Base-by-base conservation (phyloP, 1,140 invertebrate species). In the Armadillidium nasatum region DNA sequence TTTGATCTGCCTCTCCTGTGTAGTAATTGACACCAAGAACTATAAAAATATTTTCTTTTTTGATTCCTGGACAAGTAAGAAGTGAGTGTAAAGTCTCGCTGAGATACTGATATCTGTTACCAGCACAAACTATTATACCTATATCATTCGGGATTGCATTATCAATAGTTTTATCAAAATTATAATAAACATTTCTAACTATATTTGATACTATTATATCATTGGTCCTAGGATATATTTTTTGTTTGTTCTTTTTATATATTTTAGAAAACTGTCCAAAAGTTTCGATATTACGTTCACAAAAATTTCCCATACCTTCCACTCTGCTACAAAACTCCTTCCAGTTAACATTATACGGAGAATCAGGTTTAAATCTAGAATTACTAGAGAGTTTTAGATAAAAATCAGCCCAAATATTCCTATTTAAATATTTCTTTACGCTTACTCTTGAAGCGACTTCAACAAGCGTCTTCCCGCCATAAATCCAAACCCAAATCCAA, bases 401-500 rank as follows among this genome's bases (percentile, higher is more conserved):
- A 3, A 60, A 60, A 60, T 60, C 50, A 15, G 50, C 19, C 50
- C 50, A 60, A 19, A 60, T 60, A 4, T 60, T 19, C 19, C 7
- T 60, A 15, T 3, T 60, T 15, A 15, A 7, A 1, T 4, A 15
- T 60, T 19, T 60, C 11, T 19, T 60, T 15, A 7, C 50, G 6
- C 33, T 33, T 1, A 7, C 50, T 2, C 60, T 60, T 10, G 44
- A 9, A 21, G 75, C 7, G 13, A 60, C 73, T n/a, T 78, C 77
- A 10, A 78, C n/a, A 9, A 78, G 10, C 10, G 77, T 78, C 10
- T n/a, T 60, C 11, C 77, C 77, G 19, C 77, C 77, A 11, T 44
- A 71, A 0, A 78, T 66, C 50, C 75, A 78, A 15, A 70, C 60
- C 77, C 77, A 78, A 21, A 73, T 68, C 77, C 74, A 76, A 4